Conservation (phyloP, 2,797 vertebrate species). For the Tauraco hartlaubi region DNA sequence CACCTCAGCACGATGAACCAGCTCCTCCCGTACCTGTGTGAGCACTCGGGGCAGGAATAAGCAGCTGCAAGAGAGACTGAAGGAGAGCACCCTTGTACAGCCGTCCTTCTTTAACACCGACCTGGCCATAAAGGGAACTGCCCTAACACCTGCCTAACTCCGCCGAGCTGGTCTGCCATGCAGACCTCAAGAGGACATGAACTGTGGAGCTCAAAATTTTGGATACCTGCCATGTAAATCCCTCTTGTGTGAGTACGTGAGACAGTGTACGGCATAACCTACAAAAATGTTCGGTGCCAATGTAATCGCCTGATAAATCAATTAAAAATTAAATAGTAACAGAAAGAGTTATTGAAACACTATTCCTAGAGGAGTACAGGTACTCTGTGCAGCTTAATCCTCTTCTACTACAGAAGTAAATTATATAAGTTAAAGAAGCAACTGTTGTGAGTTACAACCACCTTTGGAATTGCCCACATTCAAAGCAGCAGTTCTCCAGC, state of each 20-base stretch:
- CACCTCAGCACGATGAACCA: not conserved
- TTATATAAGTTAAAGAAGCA: not conserved
- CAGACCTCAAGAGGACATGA: not conserved
- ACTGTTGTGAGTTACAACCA: not conserved
- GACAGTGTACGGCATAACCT: not conserved
- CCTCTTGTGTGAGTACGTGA: not conserved
- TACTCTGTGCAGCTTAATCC: not conserved
- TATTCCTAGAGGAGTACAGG: not conserved
- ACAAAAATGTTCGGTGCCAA: accelerated
- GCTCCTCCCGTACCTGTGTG: not conserved
- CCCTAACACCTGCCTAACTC: not conserved
- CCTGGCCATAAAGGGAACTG: not conserved
- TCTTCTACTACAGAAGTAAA: not conserved
- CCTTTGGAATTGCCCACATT: not conserved
- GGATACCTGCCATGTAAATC: not conserved
- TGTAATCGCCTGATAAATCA: not conserved
- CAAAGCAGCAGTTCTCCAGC: not conserved
- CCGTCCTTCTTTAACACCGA: not conserved
- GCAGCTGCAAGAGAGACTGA: not conserved
- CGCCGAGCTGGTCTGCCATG: not conserved
- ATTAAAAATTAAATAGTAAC: not conserved
- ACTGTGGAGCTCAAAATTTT: not conserved
- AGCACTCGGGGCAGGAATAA: not conserved
- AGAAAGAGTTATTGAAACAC: not conserved
- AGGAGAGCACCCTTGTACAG: not conserved